phyloP scores from a whole-genome alignment of 2,888 invertebrate genomes.

The Nymphalis urticae region DNA sequence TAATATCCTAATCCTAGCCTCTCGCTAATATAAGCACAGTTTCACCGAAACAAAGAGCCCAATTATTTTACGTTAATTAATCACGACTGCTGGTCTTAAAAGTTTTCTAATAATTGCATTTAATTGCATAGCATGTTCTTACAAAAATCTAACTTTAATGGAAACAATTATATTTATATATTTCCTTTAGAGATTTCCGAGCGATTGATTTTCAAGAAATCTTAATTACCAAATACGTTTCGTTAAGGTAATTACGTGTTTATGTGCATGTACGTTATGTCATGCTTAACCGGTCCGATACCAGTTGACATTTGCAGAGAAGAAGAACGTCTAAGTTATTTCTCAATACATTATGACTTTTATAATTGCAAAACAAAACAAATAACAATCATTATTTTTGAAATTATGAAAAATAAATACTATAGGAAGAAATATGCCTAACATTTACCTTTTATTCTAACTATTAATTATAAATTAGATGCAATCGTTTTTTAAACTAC shows the following conservation, averaged over 20 bases:
- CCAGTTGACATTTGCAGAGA: conserved; percentile 65
- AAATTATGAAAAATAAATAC: too few species aligned
- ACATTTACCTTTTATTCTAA: too few species aligned
- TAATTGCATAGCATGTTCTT: background rate
- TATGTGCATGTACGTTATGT: conserved; percentile 51
- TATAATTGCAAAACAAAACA: too few species aligned
- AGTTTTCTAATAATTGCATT: background rate
- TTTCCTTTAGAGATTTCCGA: conserved; percentile 1
- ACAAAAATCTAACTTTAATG: background rate
- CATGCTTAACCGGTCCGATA: conserved; percentile 49
- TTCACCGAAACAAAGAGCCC: background rate
- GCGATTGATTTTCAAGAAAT: conserved; percentile 14
- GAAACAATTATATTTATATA: background rate
- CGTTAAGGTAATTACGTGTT: conserved; percentile 15
- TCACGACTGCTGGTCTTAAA: background rate
- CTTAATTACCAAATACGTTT: conserved; percentile 16
- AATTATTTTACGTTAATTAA: background rate
- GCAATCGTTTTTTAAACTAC: too few species aligned
- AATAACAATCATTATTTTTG: too few species aligned
- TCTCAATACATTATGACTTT: conserved; percentile 28
- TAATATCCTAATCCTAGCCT: background rate
- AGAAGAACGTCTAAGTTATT: conserved; percentile 38
- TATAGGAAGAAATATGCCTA: too few species aligned
- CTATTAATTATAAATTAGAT: too few species aligned
- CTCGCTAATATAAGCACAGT: background rate